Base-by-base conservation (phyloP, 2,113 vertebrate genomes). In the Candoia aspera region DNA sequence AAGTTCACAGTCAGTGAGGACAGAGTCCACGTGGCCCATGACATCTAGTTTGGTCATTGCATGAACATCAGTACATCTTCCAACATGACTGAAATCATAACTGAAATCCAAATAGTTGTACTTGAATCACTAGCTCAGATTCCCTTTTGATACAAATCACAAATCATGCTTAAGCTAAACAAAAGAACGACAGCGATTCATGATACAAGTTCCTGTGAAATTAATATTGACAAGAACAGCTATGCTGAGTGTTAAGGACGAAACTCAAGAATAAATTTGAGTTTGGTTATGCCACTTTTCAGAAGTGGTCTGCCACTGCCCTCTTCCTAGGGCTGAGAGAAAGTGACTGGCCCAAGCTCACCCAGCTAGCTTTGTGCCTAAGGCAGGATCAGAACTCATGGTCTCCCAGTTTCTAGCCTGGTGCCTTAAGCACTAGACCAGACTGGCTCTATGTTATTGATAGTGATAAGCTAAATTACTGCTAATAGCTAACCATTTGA, bases 181-280 rank as follows among this genome's bases (percentile, higher is more conserved):
- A 12, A 37, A 49, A 58, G 21, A 64, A 29, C 29, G 79, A 59
- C 85, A 54, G 49, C 58, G 0, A 0, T 54, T 93, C 88, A 54
- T 57, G 84, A 46, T 0, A 0, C 46, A 0, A 0, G 85, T 49
- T 88, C 29, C 49, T 19, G 21, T 37, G 49, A 0, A 0, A 33
- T 64, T 90, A 26, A 13, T 93, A 86, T n/a, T 37, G 62, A 12
- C 42, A 87, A 79, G 90, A 87, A 46, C 87, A 79, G 42, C 11
- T 11, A 55, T 55, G 29, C 10, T 42, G 29, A 37, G 17, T 19
- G 4, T 49, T 73, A 19, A 33, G 68, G 24, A 33, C 86, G 64
- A 0, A 5, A 42, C 8, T 15, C 23, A 59, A 19, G 64, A 79
- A 24, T 53, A 33, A 8, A 62, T 84, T 24, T 58, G 3, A 0